These are phyloP conservation scores for Pomacea maculata DNA, from an alignment of 1,140 invertebrate genomes.

Conservation along the genomic window DNA sequence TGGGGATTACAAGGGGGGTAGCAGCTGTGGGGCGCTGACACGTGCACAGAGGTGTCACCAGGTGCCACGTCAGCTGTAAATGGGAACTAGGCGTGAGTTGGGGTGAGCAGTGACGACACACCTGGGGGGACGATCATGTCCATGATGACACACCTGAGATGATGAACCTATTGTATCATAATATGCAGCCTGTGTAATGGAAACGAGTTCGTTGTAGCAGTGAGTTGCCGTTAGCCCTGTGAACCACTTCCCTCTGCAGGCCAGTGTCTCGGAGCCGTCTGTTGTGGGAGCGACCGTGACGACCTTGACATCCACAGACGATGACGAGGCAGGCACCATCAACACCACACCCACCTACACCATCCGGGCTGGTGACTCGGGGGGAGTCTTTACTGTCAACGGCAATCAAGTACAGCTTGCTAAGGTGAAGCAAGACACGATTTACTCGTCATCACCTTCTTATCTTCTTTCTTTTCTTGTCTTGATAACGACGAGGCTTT, in stretches of 20 bases:
- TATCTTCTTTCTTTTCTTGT: not conserved
- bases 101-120: too few relatives aligned
- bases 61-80: too few relatives aligned
- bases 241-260: not conserved
- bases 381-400: constrained; percentile 23
- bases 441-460: not conserved
- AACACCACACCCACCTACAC: constrained; percentile 25
- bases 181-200: too few relatives aligned
- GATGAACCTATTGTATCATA: too few relatives aligned
- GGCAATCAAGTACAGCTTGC: constrained; percentile 20
- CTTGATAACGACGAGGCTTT: not conserved
- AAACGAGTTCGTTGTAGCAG: too few relatives aligned
- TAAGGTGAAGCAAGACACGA: constrained; percentile 21
- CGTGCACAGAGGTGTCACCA: too few relatives aligned
- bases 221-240: not conserved
- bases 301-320: constrained; percentile 32
- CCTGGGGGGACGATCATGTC: too few relatives aligned
- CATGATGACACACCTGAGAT: too few relatives aligned
- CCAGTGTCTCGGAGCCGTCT: constrained; percentile 8
- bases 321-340: constrained; percentile 28
- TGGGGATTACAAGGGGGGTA: too few relatives aligned
- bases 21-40: too few relatives aligned
- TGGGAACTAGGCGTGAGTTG: too few relatives aligned
- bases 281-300: constrained; percentile 25
- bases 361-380: constrained; percentile 28